Percentiles rank a stretch among this genome's conserved stretches.
Evolutionary conservation across 2,797 vertebrate species (phyloP).

Genomic region (Rhadinocentrus ornatus): DNA sequence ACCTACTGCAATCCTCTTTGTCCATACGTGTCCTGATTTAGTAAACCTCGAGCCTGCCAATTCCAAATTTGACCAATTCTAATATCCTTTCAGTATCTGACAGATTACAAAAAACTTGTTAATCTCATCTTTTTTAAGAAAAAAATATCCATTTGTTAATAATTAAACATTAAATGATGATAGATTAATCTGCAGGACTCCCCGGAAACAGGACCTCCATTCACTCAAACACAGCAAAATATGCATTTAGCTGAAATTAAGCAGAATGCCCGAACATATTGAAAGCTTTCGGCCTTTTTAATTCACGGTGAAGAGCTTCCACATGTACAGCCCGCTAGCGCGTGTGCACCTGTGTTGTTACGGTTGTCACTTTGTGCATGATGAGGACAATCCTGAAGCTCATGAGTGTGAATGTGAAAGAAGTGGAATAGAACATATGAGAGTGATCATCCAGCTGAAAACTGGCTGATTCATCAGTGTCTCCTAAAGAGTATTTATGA

Average conservation of each 20-base stretch:
- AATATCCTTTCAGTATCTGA: not conserved
- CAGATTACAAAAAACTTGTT: not conserved
- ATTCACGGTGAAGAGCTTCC: not conserved
- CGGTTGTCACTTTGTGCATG: not conserved
- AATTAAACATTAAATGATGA: not conserved
- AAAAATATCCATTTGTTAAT: not conserved
- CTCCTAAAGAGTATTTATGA: constrained; percentile 3
- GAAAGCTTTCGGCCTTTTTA: not conserved
- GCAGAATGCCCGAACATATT: not conserved
- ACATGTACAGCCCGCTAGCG: not conserved
- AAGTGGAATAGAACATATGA: not conserved
- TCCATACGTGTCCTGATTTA: not conserved
- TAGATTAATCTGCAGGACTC: not conserved
- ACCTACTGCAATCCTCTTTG: not conserved
- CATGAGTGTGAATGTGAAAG: not conserved
- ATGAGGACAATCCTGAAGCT: constrained; percentile 9
- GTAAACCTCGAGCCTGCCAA: not conserved
- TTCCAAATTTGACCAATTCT: not conserved
- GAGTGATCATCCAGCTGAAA: constrained; percentile 12
- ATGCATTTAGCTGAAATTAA: not conserved
- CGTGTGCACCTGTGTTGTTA: constrained; percentile 1
- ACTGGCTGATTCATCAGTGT: not conserved
- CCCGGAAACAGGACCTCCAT: not conserved
- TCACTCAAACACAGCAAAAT: not conserved
- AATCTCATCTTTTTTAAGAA: not conserved